phyloP scores from a whole-genome alignment of 2,797 vertebrate species.

The Champsocephalus esox region DNA sequence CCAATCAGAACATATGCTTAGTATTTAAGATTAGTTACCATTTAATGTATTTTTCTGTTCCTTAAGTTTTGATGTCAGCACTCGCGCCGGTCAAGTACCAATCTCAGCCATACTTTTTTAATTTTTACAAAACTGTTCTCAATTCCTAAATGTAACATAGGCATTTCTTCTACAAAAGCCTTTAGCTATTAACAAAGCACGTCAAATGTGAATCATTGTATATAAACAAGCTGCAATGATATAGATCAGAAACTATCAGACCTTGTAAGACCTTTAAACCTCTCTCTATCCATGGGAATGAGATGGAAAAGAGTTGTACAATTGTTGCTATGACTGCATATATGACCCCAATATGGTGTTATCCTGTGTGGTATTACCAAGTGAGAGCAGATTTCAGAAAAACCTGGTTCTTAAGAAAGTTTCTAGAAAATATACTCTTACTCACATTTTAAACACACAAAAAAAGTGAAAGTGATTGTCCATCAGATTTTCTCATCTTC shows the following conservation, averaged over 20 bases:
- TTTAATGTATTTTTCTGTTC: not conserved
- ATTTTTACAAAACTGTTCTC: not conserved
- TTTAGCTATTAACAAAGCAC: not conserved
- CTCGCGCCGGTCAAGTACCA: not conserved
- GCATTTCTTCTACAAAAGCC: not conserved
- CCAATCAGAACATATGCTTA: not conserved
- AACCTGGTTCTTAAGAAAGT: not conserved
- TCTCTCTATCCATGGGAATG: not conserved
- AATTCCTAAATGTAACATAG: not conserved
- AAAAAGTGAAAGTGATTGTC: not conserved
- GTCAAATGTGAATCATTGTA: not conserved
- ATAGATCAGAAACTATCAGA: no score
- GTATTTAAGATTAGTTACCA: not conserved
- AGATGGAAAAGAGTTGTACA: not conserved
- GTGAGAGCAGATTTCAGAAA: not conserved
- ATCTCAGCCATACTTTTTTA: not conserved
- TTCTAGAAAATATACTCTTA: not conserved
- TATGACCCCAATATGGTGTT: no score
- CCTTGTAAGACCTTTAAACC: not conserved
- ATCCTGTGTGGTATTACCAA: not conserved
- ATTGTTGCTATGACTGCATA: not conserved
- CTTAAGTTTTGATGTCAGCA: not conserved
- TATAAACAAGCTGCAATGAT: no score
- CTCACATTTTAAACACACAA: conserved; percentile 1
- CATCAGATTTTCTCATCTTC: conserved; percentile 13